Evolutionary conservation across 1,140 invertebrate genomes (phyloP).

Genomic region (Solen grandis): DNA sequence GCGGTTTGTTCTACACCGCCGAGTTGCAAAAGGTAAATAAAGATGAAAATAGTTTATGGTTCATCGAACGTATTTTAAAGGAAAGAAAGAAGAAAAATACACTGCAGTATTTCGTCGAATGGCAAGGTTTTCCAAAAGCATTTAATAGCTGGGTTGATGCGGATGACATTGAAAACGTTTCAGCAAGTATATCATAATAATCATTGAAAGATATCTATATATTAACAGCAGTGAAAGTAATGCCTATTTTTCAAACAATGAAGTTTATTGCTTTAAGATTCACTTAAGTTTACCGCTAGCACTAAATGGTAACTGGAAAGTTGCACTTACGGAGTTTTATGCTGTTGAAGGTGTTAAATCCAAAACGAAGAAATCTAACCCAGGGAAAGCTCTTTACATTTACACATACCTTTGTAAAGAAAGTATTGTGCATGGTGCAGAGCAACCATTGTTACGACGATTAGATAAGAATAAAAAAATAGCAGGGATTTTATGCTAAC

Average conservation of each 20-base stretch:
- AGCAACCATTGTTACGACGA: constrained; percentile 16
- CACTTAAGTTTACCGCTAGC: constrained; percentile 15
- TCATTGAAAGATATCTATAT: constrained; percentile 18
- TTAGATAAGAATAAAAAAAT: constrained; percentile 4
- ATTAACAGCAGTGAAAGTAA: constrained; percentile 35
- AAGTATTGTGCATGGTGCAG: constrained; percentile 20
- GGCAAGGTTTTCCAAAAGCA: constrained; percentile 25
- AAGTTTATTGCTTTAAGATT: constrained; percentile 35
- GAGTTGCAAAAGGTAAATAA: constrained; percentile 40
- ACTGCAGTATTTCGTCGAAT: constrained; percentile 16
- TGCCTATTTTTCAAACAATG: constrained; percentile 29
- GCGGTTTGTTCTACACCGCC: constrained; percentile 5
- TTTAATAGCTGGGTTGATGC: constrained; percentile 26
- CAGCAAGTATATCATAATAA: not conserved
- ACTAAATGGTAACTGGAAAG: constrained; percentile 18
- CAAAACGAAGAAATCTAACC: not conserved
- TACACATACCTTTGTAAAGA: constrained; percentile 29
- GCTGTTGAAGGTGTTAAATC: not conserved
- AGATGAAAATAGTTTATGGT: constrained; percentile 42
- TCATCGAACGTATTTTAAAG: constrained; percentile 27
- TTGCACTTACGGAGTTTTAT: constrained; percentile 24
- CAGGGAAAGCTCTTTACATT: not conserved
- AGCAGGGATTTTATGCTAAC: constrained; percentile 1
- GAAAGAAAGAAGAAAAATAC: constrained; percentile 23
- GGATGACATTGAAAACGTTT: not conserved